Conservation (phyloP, 2,113 vertebrate genomes). For the Calidris pugnax region DNA sequence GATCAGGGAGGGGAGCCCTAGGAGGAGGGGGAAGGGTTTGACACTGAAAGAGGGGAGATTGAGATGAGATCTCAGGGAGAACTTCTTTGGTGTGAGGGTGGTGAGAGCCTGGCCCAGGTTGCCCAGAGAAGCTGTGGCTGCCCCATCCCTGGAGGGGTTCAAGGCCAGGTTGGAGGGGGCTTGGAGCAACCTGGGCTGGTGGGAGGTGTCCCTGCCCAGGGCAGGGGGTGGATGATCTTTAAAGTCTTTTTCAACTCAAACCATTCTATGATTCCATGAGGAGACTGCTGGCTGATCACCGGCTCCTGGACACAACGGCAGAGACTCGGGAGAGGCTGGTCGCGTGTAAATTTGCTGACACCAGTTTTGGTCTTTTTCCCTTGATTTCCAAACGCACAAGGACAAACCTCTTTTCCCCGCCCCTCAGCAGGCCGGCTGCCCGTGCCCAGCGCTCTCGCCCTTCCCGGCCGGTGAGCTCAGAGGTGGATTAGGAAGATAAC, state of each 20-base stretch:
- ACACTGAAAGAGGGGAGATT: too few species aligned
- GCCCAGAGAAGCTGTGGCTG: not conserved
- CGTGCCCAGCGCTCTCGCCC: rapidly evolving
- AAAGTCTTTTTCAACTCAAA: not conserved
- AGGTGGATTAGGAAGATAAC: rapidly evolving
- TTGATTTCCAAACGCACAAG: rapidly evolving
- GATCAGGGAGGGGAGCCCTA: not conserved
- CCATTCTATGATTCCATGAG: not conserved
- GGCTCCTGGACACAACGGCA: rapidly evolving
- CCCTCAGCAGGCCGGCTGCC: not conserved
- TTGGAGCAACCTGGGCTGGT: not conserved
- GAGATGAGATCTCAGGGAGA: not conserved
- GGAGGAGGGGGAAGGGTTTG: too few species aligned
- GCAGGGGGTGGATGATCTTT: not conserved
- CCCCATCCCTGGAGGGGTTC: not conserved
- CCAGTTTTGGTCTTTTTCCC: not conserved
- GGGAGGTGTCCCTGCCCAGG: not conserved
- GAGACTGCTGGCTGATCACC: not conserved
- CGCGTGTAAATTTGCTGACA: rapidly evolving
- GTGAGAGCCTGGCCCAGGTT: not conserved
- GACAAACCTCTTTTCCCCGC: rapidly evolving
- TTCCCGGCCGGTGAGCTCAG: rapidly evolving
- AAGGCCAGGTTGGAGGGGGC: not conserved
- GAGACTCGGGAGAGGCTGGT: rapidly evolving
- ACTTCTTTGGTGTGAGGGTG: not conserved